Evolutionary conservation across 1,140 invertebrate genomes (phyloP).

Genomic region (Geopemphigus sp.): DNA sequence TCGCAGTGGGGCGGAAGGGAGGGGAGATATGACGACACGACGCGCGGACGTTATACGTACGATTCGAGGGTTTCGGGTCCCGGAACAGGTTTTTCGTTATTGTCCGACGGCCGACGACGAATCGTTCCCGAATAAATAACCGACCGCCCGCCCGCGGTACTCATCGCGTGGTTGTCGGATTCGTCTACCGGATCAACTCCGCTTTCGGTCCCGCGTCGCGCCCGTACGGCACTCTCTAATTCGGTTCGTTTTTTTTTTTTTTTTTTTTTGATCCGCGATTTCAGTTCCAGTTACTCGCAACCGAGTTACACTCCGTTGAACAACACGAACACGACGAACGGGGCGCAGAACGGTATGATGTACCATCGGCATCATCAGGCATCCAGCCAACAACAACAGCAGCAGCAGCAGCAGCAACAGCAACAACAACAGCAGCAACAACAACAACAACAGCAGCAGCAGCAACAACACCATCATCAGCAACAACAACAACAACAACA

Average conservation of each 20-base stretch:
- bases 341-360: slow-evolving; percentile 38
- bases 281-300: slow-evolving; percentile 43
- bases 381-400: slow-evolving; percentile 37
- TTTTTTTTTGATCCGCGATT: too few relatives aligned
- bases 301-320: slow-evolving; percentile 42
- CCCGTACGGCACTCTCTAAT: too few relatives aligned
- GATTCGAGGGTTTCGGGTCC: too few relatives aligned
- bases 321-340: slow-evolving; percentile 10
- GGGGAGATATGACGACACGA: slow-evolving; percentile 10
- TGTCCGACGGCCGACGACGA: too few relatives aligned
- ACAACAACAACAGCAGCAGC: slow-evolving; percentile 23
- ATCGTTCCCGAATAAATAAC: too few relatives aligned
- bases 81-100: too few relatives aligned
- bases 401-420: slow-evolving; percentile 20
- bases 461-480: slow-evolving; percentile 53
- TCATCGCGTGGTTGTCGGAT: too few relatives aligned
- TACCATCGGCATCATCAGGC: slow-evolving; percentile 50
- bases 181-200: too few relatives aligned
- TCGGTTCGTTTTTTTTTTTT: neutral
- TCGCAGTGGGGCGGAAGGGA: too few relatives aligned
- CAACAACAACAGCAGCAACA: slow-evolving; percentile 18
- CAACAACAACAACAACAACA: slow-evolving; percentile 60
- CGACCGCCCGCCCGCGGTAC: too few relatives aligned
- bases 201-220: too few relatives aligned
- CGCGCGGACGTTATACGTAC: too few relatives aligned